A percentile compares a stretch with the other conserved stretches of the same genome.
Evolutionary conservation across 2,113 vertebrate species (phyloP).

Genomic region (Platichthys stellatus): DNA sequence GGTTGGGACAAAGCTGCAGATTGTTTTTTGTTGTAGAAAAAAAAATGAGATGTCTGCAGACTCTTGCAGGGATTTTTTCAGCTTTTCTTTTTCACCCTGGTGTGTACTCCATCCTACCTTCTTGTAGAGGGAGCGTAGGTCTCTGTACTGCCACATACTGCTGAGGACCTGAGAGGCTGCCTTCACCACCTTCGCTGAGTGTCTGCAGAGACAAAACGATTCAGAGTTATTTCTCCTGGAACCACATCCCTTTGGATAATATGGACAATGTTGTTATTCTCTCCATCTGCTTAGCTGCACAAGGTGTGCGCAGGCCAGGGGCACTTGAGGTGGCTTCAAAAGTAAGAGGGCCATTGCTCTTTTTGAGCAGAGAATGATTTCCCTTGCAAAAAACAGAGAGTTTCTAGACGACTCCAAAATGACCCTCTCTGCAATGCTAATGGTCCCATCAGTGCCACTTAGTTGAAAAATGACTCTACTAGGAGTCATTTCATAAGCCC

Average conservation of each 20-base stretch:
- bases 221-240: conserved; percentile 29
- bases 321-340: conserved; percentile 34
- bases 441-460: conserved; percentile 51
- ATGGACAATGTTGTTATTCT: conserved; percentile 22
- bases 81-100: too few relatives aligned
- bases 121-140: conserved; percentile 99
- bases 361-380: conserved; percentile 49
- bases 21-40: too few relatives aligned
- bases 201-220: conserved; percentile 80
- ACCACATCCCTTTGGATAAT: conserved; percentile 32
- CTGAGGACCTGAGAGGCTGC: conserved; percentile 99
- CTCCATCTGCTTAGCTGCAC: conserved; percentile 26
- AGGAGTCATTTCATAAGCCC: conserved; percentile 42
- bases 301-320: conserved; percentile 13
- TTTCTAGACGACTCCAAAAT: conserved; percentile 65
- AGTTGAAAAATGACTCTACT: conserved; percentile 57
- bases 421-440: conserved; percentile 67
- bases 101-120: conserved; percentile 86
- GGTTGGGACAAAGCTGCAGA: too few relatives aligned
- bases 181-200: conserved; percentile 99
- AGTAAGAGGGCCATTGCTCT: conserved; percentile 51
- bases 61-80: too few relatives aligned
- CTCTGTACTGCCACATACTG: conserved; percentile 99
- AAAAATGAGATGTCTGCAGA: too few relatives aligned
- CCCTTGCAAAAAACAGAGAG: conserved; percentile 32